A percentile compares a stretch with the other conserved stretches of the same genome.
phyloP scores from a whole-genome alignment of 2,888 invertebrate species.

The Pilophorus perplexus region DNA sequence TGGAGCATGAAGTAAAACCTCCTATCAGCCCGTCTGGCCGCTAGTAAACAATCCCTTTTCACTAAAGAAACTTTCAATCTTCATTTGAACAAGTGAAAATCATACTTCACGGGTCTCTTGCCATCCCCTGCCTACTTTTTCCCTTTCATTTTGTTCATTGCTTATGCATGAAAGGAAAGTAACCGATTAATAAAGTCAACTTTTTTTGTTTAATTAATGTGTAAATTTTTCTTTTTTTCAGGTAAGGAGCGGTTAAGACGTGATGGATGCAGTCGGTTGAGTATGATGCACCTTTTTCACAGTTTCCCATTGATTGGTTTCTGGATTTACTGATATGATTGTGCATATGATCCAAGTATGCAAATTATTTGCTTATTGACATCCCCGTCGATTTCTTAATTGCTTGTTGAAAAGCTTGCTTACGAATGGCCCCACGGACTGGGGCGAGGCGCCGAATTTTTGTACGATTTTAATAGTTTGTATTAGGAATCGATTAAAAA shows the following conservation, averaged over 20 bases:
- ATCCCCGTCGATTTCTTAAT: no score
- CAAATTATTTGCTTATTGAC: no score
- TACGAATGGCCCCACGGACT: no score
- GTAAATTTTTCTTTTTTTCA: conserved; percentile 5
- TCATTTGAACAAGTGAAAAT: conserved; percentile 24
- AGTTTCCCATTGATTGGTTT: no score
- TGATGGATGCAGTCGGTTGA: no score
- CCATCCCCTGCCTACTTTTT: background rate
- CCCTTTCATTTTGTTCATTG: conserved; percentile 18
- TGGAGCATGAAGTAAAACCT: conserved; percentile 20
- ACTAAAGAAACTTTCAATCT: conserved; percentile 12
- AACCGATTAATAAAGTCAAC: background rate
- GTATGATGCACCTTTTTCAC: no score
- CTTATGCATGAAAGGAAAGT: conserved; percentile 18
- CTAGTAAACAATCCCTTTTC: conserved; percentile 21
- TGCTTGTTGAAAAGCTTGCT: no score
- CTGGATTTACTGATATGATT: no score
- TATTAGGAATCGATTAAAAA: no score
- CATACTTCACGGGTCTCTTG: conserved; percentile 13
- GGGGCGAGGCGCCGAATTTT: no score
- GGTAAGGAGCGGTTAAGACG: conserved; percentile 9
- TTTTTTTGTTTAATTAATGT: background rate
- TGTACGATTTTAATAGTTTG: no score
- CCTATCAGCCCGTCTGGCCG: background rate
- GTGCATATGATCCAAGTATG: no score